Conservation (phyloP, 2,113 vertebrate species). For the Tichodroma muraria region DNA sequence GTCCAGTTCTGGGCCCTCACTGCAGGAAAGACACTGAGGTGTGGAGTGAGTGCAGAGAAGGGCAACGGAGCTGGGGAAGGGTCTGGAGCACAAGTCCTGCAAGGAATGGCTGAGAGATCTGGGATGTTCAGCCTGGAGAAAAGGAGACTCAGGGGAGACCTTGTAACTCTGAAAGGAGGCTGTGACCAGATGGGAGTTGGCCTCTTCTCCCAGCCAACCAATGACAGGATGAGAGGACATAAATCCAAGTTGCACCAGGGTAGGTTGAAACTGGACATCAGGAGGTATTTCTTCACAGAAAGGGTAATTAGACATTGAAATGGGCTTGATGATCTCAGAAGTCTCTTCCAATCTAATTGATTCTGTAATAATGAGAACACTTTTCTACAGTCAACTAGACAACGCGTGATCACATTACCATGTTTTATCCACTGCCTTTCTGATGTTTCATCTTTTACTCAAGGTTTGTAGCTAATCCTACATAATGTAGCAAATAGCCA, state of each 20-base stretch:
- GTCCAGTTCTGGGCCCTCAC: neutral
- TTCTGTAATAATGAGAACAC: neutral
- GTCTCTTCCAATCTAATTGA: neutral
- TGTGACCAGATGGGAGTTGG: rapidly evolving
- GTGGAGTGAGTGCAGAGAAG: neutral
- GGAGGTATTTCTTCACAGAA: neutral
- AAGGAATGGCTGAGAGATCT: neutral
- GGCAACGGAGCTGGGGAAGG: neutral
- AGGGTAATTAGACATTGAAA: neutral
- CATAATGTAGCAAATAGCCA: neutral
- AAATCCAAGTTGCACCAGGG: neutral
- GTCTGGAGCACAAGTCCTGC: neutral
- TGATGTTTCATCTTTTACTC: neutral
- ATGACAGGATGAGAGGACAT: neutral
- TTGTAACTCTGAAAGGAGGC: too few relatives aligned
- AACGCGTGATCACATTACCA: neutral
- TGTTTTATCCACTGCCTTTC: neutral
- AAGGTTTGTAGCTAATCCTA: neutral
- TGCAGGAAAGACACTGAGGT: neutral
- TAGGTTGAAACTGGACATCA: neutral
- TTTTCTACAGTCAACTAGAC: neutral
- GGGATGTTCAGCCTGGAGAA: neutral
- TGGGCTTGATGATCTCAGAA: neutral
- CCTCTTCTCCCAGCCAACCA: neutral
- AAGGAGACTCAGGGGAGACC: neutral